Conservation (phyloP, 2,888 invertebrate species). For the Melinopterus prodromus region DNA sequence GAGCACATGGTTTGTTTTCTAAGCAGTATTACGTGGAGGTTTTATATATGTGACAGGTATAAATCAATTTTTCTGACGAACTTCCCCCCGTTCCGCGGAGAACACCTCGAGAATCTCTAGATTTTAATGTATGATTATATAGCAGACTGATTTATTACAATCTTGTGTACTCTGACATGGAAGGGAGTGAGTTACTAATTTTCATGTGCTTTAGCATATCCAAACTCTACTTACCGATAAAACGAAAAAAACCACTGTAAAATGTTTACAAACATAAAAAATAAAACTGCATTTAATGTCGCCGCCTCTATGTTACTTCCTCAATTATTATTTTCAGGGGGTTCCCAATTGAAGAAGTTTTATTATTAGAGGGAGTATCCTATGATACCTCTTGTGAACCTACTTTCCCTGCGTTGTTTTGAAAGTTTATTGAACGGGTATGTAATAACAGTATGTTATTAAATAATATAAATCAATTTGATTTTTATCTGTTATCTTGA, state of each 20-base stretch:
- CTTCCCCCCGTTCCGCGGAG: constrained; percentile 30
- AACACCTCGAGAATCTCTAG: constrained; percentile 42
- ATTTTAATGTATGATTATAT: constrained; percentile 38
- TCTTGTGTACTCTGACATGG: constrained; percentile 43
- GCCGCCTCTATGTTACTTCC: constrained; percentile 7
- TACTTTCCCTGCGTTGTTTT: too few species aligned
- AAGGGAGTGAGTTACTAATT: constrained; percentile 44
- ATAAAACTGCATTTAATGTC: constrained; percentile 50
- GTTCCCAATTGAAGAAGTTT: constrained; percentile 8
- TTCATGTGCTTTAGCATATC: constrained; percentile 48
- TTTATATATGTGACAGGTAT: constrained; percentile 37
- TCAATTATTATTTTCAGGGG: constrained; percentile 23
- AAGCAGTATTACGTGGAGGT: constrained; percentile 44
- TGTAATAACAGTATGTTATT: too few species aligned
- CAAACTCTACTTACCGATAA: constrained; percentile 44
- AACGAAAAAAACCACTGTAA: constrained; percentile 47
- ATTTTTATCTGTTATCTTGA: too few species aligned
- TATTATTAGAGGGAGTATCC: background rate
- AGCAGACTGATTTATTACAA: constrained; percentile 42
- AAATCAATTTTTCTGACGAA: constrained; percentile 28
- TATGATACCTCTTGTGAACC: background rate
- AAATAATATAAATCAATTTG: too few species aligned
- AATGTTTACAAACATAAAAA: constrained; percentile 48
- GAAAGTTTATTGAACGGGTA: too few species aligned
- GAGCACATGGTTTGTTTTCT: constrained; percentile 46